phyloP scores from a whole-genome alignment of 2,888 invertebrate genomes.

The Polia nebulosa region DNA sequence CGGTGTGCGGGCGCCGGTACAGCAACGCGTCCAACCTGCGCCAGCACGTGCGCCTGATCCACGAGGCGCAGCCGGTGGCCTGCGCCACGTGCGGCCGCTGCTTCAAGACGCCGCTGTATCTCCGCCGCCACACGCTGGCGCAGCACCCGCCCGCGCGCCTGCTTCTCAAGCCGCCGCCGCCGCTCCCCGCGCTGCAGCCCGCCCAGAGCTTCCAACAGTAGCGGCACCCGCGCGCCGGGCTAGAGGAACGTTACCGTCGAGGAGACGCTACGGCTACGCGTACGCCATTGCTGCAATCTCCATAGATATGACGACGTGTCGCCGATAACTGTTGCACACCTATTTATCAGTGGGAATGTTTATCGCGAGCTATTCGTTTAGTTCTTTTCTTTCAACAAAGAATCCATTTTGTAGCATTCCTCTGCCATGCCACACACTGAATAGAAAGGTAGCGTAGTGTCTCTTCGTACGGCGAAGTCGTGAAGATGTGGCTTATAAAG shows the following conservation, averaged over 20 bases:
- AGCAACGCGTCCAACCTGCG: constrained; percentile 94
- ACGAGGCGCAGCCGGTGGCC: constrained; percentile 93
- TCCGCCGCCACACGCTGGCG: constrained; percentile 94
- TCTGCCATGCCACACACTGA: constrained; percentile 20
- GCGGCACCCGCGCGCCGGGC: constrained; percentile 63
- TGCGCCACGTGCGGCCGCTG: constrained; percentile 93
- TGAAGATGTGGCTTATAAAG: constrained; percentile 83
- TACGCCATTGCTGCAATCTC: constrained; percentile 24
- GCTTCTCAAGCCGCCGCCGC: constrained; percentile 79
- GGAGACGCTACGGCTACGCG: constrained; percentile 48
- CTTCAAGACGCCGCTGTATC: constrained; percentile 94
- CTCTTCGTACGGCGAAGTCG: constrained; percentile 75
- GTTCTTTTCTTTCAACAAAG: constrained; percentile 23
- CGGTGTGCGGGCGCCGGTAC: constrained; percentile 93
- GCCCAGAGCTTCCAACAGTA: constrained; percentile 78
- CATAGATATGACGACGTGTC: constrained; percentile 21
- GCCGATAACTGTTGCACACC: constrained; percentile 30
- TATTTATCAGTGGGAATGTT: constrained; percentile 37
- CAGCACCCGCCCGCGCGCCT: constrained; percentile 89
- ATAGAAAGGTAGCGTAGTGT: constrained; percentile 69
- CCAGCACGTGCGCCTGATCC: constrained; percentile 94
- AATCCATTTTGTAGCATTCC: constrained; percentile 14
- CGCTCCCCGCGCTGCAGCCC: constrained; percentile 82
- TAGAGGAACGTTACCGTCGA: constrained; percentile 55
- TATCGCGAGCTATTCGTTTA: constrained; percentile 36